Base-by-base conservation (phyloP, 2,113 vertebrate species). In the Rana temporaria region DNA sequence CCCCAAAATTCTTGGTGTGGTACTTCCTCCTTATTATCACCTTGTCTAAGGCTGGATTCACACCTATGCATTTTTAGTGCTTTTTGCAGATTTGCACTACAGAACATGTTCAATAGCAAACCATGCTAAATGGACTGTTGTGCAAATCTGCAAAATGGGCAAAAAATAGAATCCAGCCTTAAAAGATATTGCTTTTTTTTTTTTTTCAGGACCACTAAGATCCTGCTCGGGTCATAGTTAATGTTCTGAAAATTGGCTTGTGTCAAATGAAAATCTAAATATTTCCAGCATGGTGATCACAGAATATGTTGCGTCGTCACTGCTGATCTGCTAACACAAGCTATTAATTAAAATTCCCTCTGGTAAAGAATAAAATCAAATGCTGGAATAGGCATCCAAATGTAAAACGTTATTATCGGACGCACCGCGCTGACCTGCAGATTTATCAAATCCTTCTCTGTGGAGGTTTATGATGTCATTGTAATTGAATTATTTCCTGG, bases 401-500 rank as follows among this genome's bases (percentile, higher is more conserved):
- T 38, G 26, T 63, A 63, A 81, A 30, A 63, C 2, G 48, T 19
- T 26, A 32, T 74, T 66, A 38, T 56, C 42, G 20, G 65, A 53
- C 30, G 14, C 57, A 56, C 16, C 24, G 24, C 24, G 6, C 62
- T 63, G 79, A 53, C 68, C 79, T 52, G 24, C 20, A 66, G 60
- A 74, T 74, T 34, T 57, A 22, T 48, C 26, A 60, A 20, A 34
- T 22, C 24, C 34, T 7, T 56, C 22, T 38, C 6, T 34, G 32
- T 38, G 24, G 63, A 38, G 32, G 74, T 26, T 67, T 26, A 16
- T 59, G 30, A 22, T 81, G n/a, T 26, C 38, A 32, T 34, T 42
- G 69, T 78, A 78, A 57, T 80, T 68, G 60, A 84, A 74, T 69
- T 74, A 78, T 69, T 63, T 77, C 71, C 26, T 38, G 19, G 55